phyloP scores from a whole-genome alignment of 2,113 vertebrate genomes.

The Ptilonorhynchus violaceus region DNA sequence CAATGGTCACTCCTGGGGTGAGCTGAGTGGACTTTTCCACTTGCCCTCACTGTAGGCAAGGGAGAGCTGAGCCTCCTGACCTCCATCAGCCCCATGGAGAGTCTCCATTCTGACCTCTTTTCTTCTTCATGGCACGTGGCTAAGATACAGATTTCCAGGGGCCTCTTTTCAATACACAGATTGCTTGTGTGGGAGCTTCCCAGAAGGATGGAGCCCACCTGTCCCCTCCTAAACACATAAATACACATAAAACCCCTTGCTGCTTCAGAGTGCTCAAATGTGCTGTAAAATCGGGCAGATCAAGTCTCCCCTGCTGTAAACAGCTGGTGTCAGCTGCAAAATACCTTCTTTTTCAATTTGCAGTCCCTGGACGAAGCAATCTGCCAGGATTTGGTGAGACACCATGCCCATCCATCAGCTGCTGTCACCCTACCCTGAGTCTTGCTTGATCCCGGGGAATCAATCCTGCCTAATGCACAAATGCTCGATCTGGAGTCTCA shows the following conservation, averaged over 20 bases:
- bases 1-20: background rate
- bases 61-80: background rate
- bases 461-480: background rate
- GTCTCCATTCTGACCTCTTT: background rate
- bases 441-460: background rate
- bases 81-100: background rate
- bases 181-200: background rate
- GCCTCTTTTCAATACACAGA: background rate
- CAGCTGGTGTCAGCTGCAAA: background rate
- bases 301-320: background rate
- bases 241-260: background rate
- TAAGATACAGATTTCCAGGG: background rate
- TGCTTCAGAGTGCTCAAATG: background rate
- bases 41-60: background rate
- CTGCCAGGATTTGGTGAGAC: background rate
- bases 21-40: background rate
- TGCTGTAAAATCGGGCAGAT: background rate
- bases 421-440: background rate
- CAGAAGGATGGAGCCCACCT: background rate
- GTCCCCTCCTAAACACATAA: background rate
- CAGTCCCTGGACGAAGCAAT: background rate
- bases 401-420: background rate
- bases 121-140: background rate
- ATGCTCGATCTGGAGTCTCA: background rate
- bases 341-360: background rate